phyloP scores from a whole-genome alignment of 1,140 invertebrate species.

The Lerema accius region DNA sequence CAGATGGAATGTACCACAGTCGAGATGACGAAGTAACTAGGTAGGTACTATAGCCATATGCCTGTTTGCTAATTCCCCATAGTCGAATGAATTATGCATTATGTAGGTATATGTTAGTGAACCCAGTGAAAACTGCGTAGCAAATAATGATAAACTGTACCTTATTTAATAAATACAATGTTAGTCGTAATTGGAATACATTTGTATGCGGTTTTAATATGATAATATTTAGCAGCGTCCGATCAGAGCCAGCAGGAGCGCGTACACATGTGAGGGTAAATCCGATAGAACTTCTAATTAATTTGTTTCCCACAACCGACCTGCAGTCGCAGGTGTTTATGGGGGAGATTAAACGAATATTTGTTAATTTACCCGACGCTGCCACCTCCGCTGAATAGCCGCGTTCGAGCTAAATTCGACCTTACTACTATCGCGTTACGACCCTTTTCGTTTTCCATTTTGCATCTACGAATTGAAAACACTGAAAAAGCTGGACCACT shows the following conservation, averaged over 20 bases:
- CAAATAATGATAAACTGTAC: too few relatives aligned
- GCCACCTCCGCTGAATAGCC: conserved; percentile 9
- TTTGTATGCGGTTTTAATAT: too few relatives aligned
- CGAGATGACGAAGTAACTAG: too few relatives aligned
- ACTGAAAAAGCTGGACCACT: background rate
- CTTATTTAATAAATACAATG: too few relatives aligned
- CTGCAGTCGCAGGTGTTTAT: conserved; percentile 27
- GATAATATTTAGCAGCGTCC: background rate
- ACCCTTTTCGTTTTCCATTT: conserved; percentile 8
- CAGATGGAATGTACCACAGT: too few relatives aligned
- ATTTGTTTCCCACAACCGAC: conserved; percentile 26
- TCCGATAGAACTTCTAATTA: conserved; percentile 19
- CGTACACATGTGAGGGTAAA: conserved; percentile 1
- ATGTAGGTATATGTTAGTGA: too few relatives aligned
- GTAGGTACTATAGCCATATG: too few relatives aligned
- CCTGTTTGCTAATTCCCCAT: too few relatives aligned
- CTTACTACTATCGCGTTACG: background rate
- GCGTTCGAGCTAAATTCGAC: background rate
- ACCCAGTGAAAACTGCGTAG: too few relatives aligned
- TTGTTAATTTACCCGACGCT: conserved; percentile 22
- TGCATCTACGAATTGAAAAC: background rate
- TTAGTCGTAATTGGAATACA: too few relatives aligned
- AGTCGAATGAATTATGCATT: too few relatives aligned
- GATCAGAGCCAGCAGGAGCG: background rate
- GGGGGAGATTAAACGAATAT: conserved; percentile 26